phyloP scores from a whole-genome alignment of 2,797 vertebrate genomes.

The Pipistrellus pipistrellus region DNA sequence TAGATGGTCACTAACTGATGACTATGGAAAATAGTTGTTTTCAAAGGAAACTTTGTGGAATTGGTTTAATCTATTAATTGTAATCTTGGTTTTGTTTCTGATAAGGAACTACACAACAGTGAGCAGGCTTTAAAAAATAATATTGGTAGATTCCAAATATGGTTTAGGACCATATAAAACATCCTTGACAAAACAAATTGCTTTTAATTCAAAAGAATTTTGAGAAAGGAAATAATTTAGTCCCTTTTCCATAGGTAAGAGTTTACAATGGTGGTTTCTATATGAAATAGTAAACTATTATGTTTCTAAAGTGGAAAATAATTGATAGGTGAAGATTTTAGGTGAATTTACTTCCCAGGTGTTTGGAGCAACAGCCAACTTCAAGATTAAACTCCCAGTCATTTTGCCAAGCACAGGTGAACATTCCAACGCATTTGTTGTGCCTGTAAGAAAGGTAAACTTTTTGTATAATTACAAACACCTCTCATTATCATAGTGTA shows the following conservation, averaged over 20 bases:
- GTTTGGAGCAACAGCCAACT: background rate
- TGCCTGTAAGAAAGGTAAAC: background rate
- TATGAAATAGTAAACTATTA: background rate
- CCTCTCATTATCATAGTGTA: background rate
- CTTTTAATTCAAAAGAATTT: constrained; percentile 39
- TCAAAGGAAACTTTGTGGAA: background rate
- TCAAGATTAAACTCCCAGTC: background rate
- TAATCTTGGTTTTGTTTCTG: constrained; percentile 1
- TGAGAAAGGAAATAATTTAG: constrained; percentile 43
- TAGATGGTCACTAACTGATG: background rate
- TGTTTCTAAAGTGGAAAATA: constrained; percentile 36
- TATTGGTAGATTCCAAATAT: constrained; percentile 12
- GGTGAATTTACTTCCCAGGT: background rate
- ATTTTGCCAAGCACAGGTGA: background rate
- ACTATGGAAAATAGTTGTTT: constrained; percentile 6
- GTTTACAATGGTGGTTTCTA: background rate
- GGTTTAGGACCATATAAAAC: background rate
- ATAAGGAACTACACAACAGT: background rate
- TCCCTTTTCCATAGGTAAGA: background rate
- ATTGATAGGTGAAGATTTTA: background rate
- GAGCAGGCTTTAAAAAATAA: constrained; percentile 35
- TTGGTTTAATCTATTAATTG: background rate
- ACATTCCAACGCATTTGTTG: background rate
- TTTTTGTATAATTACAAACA: background rate
- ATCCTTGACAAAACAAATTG: background rate